Conservation (phyloP, 2,888 invertebrate genomes). For the Meteorus colon region DNA sequence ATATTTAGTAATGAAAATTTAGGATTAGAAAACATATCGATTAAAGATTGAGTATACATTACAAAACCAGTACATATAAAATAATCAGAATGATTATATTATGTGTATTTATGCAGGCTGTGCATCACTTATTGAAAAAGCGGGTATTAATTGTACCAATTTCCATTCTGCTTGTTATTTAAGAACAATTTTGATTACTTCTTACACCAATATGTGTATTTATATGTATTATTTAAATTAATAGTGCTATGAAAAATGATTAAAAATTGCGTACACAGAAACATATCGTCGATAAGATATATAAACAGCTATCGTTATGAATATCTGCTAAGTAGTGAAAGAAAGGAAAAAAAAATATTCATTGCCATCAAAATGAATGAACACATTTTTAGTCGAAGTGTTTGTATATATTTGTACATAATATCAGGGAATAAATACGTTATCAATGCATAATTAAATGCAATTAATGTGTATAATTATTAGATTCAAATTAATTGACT, state of each 20-base stretch:
- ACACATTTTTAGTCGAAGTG: conserved; percentile 5
- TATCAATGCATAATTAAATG: neutral
- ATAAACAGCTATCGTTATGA: neutral
- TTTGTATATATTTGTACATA: conserved; percentile 49
- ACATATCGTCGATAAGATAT: conserved; percentile 14
- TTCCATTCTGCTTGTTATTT: neutral
- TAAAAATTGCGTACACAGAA: neutral
- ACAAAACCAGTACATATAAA: neutral
- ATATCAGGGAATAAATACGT: conserved; percentile 37
- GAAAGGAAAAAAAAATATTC: neutral
- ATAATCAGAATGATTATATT: neutral
- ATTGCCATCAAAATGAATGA: conserved; percentile 9
- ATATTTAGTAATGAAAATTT: conserved; percentile 10
- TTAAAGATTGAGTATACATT: neutral
- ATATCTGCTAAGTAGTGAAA: conserved; percentile 12
- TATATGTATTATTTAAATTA: neutral
- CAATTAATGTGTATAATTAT: neutral
- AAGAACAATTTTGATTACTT: conserved; percentile 1
- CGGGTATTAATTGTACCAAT: conserved; percentile 25
- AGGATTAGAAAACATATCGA: conserved; percentile 13
- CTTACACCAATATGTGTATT: neutral
- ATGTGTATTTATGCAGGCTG: conserved; percentile 9
- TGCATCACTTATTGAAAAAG: conserved; percentile 26
- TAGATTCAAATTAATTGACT: neutral
- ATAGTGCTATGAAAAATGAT: neutral